A percentile compares a stretch with the other conserved stretches of the same genome.
Evolutionary conservation across 1,140 invertebrate species (phyloP).

Genomic region (Leptinotarsa defecta): DNA sequence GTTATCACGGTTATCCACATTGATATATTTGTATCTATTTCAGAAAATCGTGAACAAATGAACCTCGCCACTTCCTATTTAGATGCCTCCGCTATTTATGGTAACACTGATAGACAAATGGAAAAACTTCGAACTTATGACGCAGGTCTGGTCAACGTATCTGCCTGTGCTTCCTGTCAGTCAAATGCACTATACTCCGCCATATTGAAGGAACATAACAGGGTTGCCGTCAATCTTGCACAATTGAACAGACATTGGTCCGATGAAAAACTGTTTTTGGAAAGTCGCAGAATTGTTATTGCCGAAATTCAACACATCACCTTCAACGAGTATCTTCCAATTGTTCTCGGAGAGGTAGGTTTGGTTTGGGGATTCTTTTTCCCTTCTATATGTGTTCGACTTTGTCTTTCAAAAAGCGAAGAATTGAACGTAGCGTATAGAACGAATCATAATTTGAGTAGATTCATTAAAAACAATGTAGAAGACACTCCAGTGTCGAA

Average conservation of each 20-base stretch:
- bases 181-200: slow-evolving; percentile 66
- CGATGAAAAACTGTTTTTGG: slow-evolving; percentile 79
- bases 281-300: slow-evolving; percentile 75
- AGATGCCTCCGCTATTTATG: slow-evolving; percentile 88
- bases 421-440: no score
- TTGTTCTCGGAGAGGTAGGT: slow-evolving; percentile 70
- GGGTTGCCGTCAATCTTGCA: slow-evolving; percentile 74
- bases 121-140: slow-evolving; percentile 75
- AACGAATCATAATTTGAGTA: no score
- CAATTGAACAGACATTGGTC: slow-evolving; percentile 84
- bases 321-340: slow-evolving; percentile 83
- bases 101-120: slow-evolving; percentile 71
- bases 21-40: slow-evolving; percentile 31
- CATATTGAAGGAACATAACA: slow-evolving; percentile 80
- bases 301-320: slow-evolving; percentile 86
- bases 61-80: slow-evolving; percentile 86
- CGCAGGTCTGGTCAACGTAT: slow-evolving; percentile 69
- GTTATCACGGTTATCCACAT: no score
- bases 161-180: slow-evolving; percentile 64
- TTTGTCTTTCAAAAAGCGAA: no score
- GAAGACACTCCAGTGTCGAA: no score
- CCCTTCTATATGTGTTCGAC: no score
- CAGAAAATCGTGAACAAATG: slow-evolving; percentile 79
- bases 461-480: no score
- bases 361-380: no score